Conservation (phyloP, 2,113 vertebrate species). For the Elephas maximus region DNA sequence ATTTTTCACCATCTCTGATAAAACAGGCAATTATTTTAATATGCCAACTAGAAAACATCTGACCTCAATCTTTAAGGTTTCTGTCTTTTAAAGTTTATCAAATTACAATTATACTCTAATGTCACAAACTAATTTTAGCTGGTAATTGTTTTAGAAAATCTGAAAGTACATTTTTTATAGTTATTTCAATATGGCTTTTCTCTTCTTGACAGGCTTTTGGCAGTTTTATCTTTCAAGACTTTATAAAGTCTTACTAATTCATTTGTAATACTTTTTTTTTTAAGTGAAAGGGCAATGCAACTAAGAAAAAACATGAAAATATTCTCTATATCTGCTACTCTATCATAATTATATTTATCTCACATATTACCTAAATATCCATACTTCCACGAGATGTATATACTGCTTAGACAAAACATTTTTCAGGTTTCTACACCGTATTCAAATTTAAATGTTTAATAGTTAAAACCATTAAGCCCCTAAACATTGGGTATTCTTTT, state of each 20-base stretch:
- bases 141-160: neutral
- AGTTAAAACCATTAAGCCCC: neutral
- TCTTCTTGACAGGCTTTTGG: neutral
- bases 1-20: neutral
- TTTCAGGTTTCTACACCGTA: neutral
- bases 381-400: neutral
- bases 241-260: neutral
- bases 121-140: neutral
- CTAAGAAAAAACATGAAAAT: neutral
- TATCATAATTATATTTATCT: slow-evolving; percentile 3
- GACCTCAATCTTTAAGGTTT: neutral
- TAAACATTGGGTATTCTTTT: neutral
- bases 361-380: neutral
- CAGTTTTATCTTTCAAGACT: neutral
- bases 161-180: neutral
- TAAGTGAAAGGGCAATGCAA: neutral
- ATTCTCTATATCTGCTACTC: neutral
- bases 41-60: neutral
- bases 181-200: neutral
- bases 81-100: neutral
- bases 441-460: slow-evolving; percentile 21
- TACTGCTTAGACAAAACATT: neutral
- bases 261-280: slow-evolving; percentile 22
- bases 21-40: slow-evolving; percentile 21
- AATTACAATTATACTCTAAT: slow-evolving; percentile 5